phyloP scores from a whole-genome alignment of 2,888 invertebrate genomes.

The Adelognathus sp. region DNA sequence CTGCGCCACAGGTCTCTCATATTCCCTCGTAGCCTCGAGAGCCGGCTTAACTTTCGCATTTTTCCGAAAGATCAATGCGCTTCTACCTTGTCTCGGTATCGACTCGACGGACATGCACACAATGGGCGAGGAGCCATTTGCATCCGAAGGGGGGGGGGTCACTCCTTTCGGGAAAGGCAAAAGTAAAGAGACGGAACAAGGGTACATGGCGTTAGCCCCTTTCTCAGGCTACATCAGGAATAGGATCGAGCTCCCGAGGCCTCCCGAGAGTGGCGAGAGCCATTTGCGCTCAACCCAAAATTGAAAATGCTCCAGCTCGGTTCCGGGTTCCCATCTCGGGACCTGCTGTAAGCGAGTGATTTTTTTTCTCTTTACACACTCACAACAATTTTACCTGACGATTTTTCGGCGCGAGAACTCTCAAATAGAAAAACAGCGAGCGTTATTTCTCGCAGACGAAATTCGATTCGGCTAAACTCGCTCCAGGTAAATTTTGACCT shows the following conservation, averaged over 20 bases:
- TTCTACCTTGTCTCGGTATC: conserved; percentile 28
- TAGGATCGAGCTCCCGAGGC: conserved; percentile 18
- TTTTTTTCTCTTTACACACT: not conserved
- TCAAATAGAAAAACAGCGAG: not conserved
- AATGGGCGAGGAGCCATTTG: conserved; percentile 54
- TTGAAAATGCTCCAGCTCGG: conserved; percentile 1
- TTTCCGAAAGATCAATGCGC: conserved; percentile 60
- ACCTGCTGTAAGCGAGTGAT: not conserved
- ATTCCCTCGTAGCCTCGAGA: not conserved
- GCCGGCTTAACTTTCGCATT: conserved; percentile 58
- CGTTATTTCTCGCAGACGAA: not conserved
- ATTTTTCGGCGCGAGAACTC: not conserved
- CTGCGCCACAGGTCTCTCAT: conserved; percentile 16
- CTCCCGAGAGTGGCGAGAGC: conserved; percentile 24
- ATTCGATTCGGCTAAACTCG: conserved; percentile 25
- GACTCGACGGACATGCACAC: conserved; percentile 34
- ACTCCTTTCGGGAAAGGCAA: conserved; percentile 53
- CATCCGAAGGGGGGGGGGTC: conserved; percentile 48
- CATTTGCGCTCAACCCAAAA: conserved; percentile 35
- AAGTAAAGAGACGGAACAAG: not conserved
- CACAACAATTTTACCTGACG: conserved; percentile 6
- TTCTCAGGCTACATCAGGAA: conserved; percentile 20
- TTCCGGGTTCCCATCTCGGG: not conserved
- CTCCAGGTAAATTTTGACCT: conserved; percentile 47
- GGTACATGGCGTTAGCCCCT: not conserved